Percentiles rank a stretch among this genome's conserved stretches.
These are phyloP conservation scores for Pelobates cultripes DNA, from an alignment of 2,797 vertebrate genomes.

Conservation along the genomic window DNA sequence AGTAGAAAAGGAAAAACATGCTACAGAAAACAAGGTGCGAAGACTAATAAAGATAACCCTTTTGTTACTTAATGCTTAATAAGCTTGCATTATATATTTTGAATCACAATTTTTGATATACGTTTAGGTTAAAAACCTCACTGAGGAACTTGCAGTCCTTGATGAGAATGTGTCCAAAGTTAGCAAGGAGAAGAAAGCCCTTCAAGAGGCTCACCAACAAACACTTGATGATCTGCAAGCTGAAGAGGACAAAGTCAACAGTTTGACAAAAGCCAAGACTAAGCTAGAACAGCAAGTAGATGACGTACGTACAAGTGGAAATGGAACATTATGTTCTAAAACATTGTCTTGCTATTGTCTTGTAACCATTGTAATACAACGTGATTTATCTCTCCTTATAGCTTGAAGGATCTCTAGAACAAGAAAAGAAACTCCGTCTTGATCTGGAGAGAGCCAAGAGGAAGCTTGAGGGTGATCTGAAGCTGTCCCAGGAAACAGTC, in stretches of 20 bases:
- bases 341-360: too few relatives aligned
- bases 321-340: neutral
- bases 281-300: constrained; percentile 70
- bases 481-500: constrained; percentile 68
- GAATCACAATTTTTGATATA: neutral
- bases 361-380: neutral
- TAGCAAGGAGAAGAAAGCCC: constrained; percentile 80
- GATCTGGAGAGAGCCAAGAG: constrained; percentile 71
- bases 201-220: constrained; percentile 86
- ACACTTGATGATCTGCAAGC: constrained; percentile 83
- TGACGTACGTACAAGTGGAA: constrained; percentile 59
- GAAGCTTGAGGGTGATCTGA: constrained; percentile 73
- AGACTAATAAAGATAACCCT: rapidly evolving
- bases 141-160: constrained; percentile 68
- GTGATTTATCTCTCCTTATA: constrained; percentile 24
- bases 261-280: constrained; percentile 66
- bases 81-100: too few relatives aligned
- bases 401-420: constrained; percentile 73
- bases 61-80: neutral
- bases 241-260: constrained; percentile 82
- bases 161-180: constrained; percentile 76
- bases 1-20: constrained; percentile 85
- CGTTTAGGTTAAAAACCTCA: constrained; percentile 70
- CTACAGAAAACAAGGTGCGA: constrained; percentile 82
- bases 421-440: constrained; percentile 73